A percentile compares a stretch with the other conserved stretches of the same genome.
Conservation (phyloP, 1,140 invertebrate species). For the Agrilus planipennis region DNA sequence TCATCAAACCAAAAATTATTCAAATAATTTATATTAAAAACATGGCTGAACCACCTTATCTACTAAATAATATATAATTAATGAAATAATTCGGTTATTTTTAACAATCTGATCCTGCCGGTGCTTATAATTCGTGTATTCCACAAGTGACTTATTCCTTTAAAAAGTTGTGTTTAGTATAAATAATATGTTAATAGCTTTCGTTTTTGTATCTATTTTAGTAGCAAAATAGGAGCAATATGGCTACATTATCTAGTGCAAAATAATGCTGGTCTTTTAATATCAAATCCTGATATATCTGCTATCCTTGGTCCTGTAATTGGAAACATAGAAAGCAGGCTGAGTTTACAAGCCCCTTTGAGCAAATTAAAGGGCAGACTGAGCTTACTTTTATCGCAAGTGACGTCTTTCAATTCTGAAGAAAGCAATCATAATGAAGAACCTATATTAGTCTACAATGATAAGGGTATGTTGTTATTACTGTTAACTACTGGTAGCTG, state of each 20-base stretch:
- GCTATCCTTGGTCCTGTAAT: conserved; percentile 45
- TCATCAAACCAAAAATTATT: too few relatives aligned
- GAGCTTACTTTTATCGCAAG: conserved; percentile 43
- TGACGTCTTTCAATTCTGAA: conserved; percentile 29
- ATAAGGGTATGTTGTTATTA: conserved; percentile 37
- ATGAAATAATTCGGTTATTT: too few relatives aligned
- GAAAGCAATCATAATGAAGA: conserved; percentile 36
- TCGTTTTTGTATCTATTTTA: conserved; percentile 23
- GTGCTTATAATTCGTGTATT: too few relatives aligned
- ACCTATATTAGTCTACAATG: conserved; percentile 43
- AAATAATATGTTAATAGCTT: too few relatives aligned
- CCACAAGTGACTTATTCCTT: too few relatives aligned
- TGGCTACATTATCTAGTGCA: conserved; percentile 49
- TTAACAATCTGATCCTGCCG: too few relatives aligned
- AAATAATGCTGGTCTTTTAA: conserved; percentile 47
- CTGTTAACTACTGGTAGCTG: neutral
- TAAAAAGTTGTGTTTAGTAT: too few relatives aligned
- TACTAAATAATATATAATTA: too few relatives aligned
- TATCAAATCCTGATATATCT: conserved; percentile 42
- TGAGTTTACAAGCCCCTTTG: conserved; percentile 40
- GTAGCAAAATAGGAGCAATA: conserved; percentile 43
- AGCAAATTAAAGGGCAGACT: conserved; percentile 44
- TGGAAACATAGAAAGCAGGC: conserved; percentile 45
- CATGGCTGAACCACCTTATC: too few relatives aligned
- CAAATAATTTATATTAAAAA: too few relatives aligned